Evolutionary conservation across 2,113 vertebrate species (phyloP).

Genomic region (Lepus timidus): DNA sequence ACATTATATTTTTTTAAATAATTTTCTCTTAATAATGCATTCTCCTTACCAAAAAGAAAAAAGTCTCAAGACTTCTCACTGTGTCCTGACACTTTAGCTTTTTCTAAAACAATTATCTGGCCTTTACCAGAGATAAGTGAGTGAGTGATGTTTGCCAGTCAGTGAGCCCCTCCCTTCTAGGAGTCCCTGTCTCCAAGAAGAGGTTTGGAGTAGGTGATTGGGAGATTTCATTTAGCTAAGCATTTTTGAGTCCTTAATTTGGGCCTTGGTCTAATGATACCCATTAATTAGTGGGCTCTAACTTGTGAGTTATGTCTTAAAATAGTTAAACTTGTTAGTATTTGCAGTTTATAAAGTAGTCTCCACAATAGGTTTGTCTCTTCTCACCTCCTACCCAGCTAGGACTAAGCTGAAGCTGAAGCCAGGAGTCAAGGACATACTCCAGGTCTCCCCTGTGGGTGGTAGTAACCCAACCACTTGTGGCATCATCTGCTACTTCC

Average conservation of each 20-base stretch:
- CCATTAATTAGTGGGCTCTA: slow-evolving; percentile 16
- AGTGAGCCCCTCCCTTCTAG: background rate
- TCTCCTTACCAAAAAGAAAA: background rate
- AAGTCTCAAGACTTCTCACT: background rate
- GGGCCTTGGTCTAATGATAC: background rate
- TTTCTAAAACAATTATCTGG: slow-evolving; percentile 4
- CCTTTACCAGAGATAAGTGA: background rate
- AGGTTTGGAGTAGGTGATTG: background rate
- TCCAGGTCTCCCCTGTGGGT: too few species aligned
- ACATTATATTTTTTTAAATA: background rate
- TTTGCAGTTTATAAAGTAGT: slow-evolving; percentile 8
- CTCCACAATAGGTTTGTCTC: background rate
- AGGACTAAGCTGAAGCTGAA: too few species aligned
- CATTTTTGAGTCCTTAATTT: slow-evolving; percentile 16
- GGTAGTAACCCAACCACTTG: too few species aligned
- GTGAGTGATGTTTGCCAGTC: background rate
- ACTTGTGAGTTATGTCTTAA: slow-evolving; percentile 26
- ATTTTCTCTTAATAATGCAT: background rate
- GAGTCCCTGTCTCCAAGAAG: slow-evolving; percentile 5
- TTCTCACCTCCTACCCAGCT: background rate
- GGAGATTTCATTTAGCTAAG: background rate
- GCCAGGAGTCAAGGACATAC: too few species aligned
- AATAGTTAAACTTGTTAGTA: background rate
- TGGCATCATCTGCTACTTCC: too few species aligned
- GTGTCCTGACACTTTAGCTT: slow-evolving; percentile 25